Conservation (phyloP, 2,888 invertebrate species). For the Cephus rjabovi region DNA sequence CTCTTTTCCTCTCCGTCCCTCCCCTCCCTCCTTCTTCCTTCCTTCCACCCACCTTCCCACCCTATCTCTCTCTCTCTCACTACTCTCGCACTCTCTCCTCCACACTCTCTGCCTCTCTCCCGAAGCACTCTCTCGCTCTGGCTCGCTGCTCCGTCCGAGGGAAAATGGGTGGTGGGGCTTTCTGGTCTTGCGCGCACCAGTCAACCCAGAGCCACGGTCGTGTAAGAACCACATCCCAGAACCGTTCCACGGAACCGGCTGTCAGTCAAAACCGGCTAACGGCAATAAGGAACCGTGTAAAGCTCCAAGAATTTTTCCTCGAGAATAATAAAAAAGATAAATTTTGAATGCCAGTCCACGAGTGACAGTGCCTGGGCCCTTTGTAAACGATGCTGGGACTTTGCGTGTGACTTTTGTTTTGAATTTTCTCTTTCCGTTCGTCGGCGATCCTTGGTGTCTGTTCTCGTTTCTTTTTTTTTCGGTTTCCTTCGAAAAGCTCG, state of each 20-base stretch:
- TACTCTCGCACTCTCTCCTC: conserved; percentile 19
- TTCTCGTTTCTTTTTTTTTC: not conserved
- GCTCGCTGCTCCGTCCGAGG: conserved; percentile 28
- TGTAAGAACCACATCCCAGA: conserved; percentile 55
- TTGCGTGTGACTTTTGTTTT: not conserved
- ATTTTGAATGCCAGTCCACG: not conserved
- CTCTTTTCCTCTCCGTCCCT: conserved; percentile 22
- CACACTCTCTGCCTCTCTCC: conserved; percentile 22
- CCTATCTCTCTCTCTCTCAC: conserved; percentile 9
- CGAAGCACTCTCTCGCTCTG: conserved; percentile 26
- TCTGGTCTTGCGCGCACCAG: conserved; percentile 63
- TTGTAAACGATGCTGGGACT: not conserved
- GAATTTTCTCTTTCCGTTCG: not conserved
- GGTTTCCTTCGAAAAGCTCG: not conserved
- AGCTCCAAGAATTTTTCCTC: not conserved
- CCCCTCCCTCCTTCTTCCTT: conserved; percentile 12
- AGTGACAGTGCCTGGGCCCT: not conserved
- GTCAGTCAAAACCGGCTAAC: conserved; percentile 6
- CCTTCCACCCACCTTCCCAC: conserved; percentile 16
- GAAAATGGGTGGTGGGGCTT: conserved; percentile 61
- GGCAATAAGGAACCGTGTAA: not conserved
- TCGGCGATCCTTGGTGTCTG: not conserved
- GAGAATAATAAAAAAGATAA: not conserved
- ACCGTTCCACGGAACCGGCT: conserved; percentile 16
- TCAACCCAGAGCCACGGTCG: conserved; percentile 65